Conservation (phyloP, 1,140 invertebrate species). For the Portunus trituberculatus region DNA sequence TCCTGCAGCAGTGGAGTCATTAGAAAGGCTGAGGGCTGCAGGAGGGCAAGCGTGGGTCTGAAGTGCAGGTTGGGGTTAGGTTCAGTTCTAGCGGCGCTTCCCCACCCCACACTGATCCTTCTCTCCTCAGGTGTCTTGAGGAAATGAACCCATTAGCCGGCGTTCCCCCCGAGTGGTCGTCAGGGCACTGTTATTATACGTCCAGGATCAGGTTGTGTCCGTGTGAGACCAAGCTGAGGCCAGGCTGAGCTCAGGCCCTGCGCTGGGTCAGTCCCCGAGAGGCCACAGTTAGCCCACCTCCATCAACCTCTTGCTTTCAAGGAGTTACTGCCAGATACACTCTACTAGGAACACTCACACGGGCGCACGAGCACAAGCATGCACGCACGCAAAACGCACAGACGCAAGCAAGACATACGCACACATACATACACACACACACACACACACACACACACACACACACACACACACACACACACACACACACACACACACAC, state of each 20-base stretch:
- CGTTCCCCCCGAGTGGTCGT: neutral
- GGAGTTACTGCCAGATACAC: neutral
- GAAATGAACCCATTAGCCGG: slow-evolving; percentile 1
- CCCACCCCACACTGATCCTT: neutral
- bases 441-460: too few relatives aligned
- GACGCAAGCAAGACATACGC: neutral
- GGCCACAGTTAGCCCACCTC: too few relatives aligned
- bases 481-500: too few relatives aligned
- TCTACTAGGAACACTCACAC: neutral
- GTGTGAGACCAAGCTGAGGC: neutral
- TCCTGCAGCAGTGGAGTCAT: too few relatives aligned
- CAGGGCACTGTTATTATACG: neutral
- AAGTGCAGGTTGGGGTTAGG: too few relatives aligned
- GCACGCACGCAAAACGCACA: neutral
- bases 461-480: too few relatives aligned
- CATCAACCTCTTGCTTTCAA: too few relatives aligned
- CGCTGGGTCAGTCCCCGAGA: too few relatives aligned
- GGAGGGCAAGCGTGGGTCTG: too few relatives aligned
- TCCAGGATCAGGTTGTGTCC: neutral
- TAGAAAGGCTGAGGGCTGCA: too few relatives aligned
- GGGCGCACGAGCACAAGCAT: neutral
- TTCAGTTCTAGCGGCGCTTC: neutral
- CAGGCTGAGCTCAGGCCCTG: too few relatives aligned
- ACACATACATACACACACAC: too few relatives aligned
- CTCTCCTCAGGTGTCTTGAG: neutral